Evolutionary conservation across 2,113 vertebrate genomes (phyloP), one percentile per base, ranked within the genome.

Genomic region (Atherinomorus stipes): DNA sequence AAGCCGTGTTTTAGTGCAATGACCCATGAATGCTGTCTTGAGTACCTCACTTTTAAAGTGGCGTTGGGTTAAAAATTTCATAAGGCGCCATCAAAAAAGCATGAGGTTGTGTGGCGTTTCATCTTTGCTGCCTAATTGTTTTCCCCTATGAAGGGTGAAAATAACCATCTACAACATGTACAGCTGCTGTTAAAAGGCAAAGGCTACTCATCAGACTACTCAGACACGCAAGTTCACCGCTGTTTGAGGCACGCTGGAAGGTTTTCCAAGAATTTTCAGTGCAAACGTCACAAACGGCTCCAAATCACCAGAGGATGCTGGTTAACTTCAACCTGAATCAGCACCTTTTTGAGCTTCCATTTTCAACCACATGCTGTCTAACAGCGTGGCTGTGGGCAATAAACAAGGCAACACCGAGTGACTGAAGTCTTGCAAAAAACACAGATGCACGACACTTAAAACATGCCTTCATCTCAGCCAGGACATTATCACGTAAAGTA

Each of bases 61-160:
- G 83, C 22, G n/a, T 64, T 51, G 21, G 69, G 83, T 80, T 92
- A 57, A 92, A 92, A 90, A 76, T 93, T 91, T 91, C 85, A 93
- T 91, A 88, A 90, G 80, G 80, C 19, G 4, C 13, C 78, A 91
- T 93, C 22, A 91, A 93, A 91, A 83, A 93, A 86, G 85, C 77
- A 91, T 80, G 75, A 92, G 73, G 57, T 78, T 40, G 62, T 16
- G 21, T 26, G 58, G 76, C 21, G 71, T 62, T 76, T 47, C 9
- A 54, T 63, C 85, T 85, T 80, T 49, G 59, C 80, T 1, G 59
- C 72, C 71, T 87, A 89, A 91, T 87, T 82, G 74, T 89, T 80
- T 85, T 44, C 59, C 61, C 64, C 54, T 80, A 47, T 54, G 57
- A 88, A 71, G 66, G 73, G 72, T 45, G 71, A 74, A 83, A 90